Base-by-base conservation (phyloP, 1,140 invertebrate genomes). In the Ectropis grisescens region DNA sequence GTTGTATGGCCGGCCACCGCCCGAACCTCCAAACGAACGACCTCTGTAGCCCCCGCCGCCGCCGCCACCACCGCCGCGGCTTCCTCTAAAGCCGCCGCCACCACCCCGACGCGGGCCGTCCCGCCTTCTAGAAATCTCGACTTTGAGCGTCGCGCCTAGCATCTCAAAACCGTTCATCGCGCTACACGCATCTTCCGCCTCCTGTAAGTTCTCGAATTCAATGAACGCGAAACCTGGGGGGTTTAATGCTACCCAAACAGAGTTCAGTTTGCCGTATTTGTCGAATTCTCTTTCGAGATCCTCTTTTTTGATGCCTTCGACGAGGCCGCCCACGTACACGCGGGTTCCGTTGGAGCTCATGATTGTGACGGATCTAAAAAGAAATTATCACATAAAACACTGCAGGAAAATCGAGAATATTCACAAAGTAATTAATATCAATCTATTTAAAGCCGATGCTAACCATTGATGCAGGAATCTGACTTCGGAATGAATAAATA, bases 161-260 rank as follows among this genome's bases (percentile, higher is more conserved):
- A 93, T 85, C 57, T 91, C 91, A 41, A 89, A 89, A 40, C 96
- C 96, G 82, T 98, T 97, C 61, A 98, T 86, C 51, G 88, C 92
- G 74, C 91, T 91, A 70, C 94, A 95, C 19, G 96, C 95, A 74
- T 96, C 90, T 72, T 97, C 93, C 14, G 97, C 97, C 84, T 98
- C 96, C 64, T 94, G 90, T 58, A 90, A 87, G 76, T 96, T 96
- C 82, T 96, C 93, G 86, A 98, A 99, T 83, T 99, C 97, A 61
- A 99, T 93, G 86, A 99, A 99, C 32, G 97, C 98, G 86, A 99
- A 99, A 49, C 96, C 54, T 90, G 94, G 48, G 94, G 96, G 85
- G 54, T 83, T 86, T 47, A 86, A 83, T 55, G 79, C 80, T 38
- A 82, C 93, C 94, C 94, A 97, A 26, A 98, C 96, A 72, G 91